phyloP scores from a whole-genome alignment of 2,888 invertebrate species.

The Reticulitermes lucifugus region DNA sequence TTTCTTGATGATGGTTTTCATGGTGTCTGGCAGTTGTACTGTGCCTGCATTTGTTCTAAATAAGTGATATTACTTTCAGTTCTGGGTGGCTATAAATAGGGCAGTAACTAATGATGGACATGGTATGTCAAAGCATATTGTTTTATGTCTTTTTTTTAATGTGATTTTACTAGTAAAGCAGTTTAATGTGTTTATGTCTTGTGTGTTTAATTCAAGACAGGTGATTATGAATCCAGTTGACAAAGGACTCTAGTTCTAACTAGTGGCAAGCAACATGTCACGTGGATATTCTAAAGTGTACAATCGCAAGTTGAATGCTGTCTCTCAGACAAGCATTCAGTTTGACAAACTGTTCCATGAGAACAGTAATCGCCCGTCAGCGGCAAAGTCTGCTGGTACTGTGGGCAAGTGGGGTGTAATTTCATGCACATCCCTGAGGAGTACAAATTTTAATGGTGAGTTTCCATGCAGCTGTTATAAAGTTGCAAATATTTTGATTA shows the following conservation, averaged over 20 bases:
- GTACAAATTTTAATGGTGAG: conserved; percentile 68
- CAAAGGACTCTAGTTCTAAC: background rate
- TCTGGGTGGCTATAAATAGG: too few relatives aligned
- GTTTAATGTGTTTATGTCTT: background rate
- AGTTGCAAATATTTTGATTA: too few relatives aligned
- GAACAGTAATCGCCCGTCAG: conserved; percentile 88
- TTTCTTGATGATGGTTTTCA: too few relatives aligned
- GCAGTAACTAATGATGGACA: too few relatives aligned
- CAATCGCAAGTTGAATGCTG: conserved; percentile 53
- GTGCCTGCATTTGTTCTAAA: too few relatives aligned
- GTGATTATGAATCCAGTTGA: background rate
- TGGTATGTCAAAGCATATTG: too few relatives aligned
- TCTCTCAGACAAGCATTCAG: conserved; percentile 68
- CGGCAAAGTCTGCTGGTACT: conserved; percentile 89
- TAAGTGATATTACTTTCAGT: too few relatives aligned
- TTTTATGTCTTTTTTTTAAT: too few relatives aligned
- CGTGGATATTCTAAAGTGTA: conserved; percentile 52
- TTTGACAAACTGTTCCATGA: conserved; percentile 77
- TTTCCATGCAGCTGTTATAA: background rate
- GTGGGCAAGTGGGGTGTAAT: conserved; percentile 96
- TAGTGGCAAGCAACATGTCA: conserved; percentile 47
- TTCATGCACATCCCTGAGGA: conserved; percentile 91
- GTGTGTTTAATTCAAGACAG: background rate
- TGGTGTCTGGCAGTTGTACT: too few relatives aligned
- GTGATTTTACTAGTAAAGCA: background rate